These are phyloP conservation scores for Erebia palarica DNA, from an alignment of 2,888 invertebrate genomes.

Conservation along the genomic window DNA sequence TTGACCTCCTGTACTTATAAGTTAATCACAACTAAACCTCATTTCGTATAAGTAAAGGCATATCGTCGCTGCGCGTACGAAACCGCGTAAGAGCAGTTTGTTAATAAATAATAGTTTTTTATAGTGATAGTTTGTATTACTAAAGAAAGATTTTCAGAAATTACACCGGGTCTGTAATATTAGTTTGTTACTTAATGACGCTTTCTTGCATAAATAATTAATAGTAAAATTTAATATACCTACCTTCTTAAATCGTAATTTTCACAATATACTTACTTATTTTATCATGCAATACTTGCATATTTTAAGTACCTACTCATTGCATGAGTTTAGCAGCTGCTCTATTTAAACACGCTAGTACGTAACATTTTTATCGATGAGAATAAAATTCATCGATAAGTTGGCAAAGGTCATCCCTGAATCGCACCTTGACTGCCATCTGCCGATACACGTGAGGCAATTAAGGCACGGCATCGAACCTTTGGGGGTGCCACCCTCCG, in stretches of 20 bases:
- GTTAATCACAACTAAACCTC: too few species aligned
- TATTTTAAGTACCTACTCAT: conserved; percentile 11
- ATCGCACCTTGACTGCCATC: conserved; percentile 80
- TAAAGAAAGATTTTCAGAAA: too few species aligned
- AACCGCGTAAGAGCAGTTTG: too few species aligned
- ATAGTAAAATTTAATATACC: too few species aligned
- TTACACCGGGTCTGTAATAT: too few species aligned
- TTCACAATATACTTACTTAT: neutral
- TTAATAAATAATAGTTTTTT: too few species aligned
- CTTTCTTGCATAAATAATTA: too few species aligned
- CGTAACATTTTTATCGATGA: conserved; percentile 35
- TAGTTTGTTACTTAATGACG: too few species aligned
- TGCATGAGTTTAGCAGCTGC: conserved; percentile 31
- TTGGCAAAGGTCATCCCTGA: conserved; percentile 65
- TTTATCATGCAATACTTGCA: conserved; percentile 2
- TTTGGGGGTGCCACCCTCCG: conserved; percentile 78
- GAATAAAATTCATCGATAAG: conserved; percentile 61
- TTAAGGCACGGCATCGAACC: conserved; percentile 62
- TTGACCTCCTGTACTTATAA: too few species aligned
- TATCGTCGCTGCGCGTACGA: too few species aligned
- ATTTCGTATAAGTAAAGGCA: too few species aligned
- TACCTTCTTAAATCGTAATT: neutral
- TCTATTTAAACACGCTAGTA: conserved; percentile 25
- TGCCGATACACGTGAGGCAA: conserved; percentile 78
- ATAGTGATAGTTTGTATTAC: too few species aligned